Base-by-base conservation (phyloP, 2,888 invertebrate genomes). In the Pantelozetes paolii region DNA sequence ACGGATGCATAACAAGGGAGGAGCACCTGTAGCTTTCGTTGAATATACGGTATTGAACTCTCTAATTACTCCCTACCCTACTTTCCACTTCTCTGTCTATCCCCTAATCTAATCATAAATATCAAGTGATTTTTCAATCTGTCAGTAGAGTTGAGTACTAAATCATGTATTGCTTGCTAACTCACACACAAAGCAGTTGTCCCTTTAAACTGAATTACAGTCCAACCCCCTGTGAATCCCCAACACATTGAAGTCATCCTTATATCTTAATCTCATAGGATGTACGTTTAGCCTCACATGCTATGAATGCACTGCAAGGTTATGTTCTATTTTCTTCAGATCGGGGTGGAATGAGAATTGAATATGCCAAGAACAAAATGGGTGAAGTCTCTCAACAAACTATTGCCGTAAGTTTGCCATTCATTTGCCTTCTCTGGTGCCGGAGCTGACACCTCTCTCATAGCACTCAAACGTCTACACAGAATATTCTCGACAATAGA, bases 341-440 rank as follows among this genome's bases (percentile, higher is more conserved):
- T 83, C 91, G 96, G 84, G 95, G 95, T 81, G 94, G 95, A 83
- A 94, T 98, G 84, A 90, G 96, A 84, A 95, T 98, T 85, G 97
- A 98, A 87, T 98, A 91, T 88, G 97, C 97, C 85, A 93, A 94
- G 87, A 94, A 92, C 86, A 96, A 96, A 89, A 95, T 97, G 95
- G 92, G 94, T 83, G 91, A 90, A 86, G 87, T 87, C 26, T 50
- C 50, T 15, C 50, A 48, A 70, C 30, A 11, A 11, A 64, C 20
- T 30, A 36, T 32, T 13, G 6, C 32, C 30, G 36, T 64, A 64
- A 36, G 36, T 36, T 9, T 36, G 9, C 6, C 9, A 9, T 36
- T 36, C 5, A 9, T 36, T 9, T 36, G 8, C 50, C 50, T 50
- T 8, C 50, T 6, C 13, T 59, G 59, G 28, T 59, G 8, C 59